Base-by-base conservation (phyloP, 2,888 invertebrate species). In the Xestia sexstrigata region DNA sequence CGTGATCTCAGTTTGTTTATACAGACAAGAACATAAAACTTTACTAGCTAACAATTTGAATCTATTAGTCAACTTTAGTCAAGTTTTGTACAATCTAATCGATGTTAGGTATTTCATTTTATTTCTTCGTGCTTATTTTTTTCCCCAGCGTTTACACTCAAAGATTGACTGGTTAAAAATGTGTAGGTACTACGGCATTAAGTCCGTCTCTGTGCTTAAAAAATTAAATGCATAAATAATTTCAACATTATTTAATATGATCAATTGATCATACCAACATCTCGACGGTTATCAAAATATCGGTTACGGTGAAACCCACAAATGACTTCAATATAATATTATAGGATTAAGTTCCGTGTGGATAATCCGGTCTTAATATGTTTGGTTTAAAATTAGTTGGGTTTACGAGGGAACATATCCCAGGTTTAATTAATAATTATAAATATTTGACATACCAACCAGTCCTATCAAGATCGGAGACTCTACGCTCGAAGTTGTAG, bases 11-110 rank as follows among this genome's bases (percentile, higher is more conserved):
- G 35, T 42, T 73, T 76, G 69, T 82, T 79, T 79, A 70, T 30
- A 76, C 66, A 69, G 60, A 71, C 63, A 47, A 45, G 63, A 70
- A 75, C 67, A 79, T 85, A 87, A 86, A 84, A 87, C 70, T 87
- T 87, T 87, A 87, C 76, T 84, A 72, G 58, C 63, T 60, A 74
- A 79, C 79, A 72, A 87, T 84, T 70, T 78, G 79, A 82, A 79
- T 86, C 76, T 79, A 79, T 86, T 66, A 73, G 65, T 70, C 63
- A n/a, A 76, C 30, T 68, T 15, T 45, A 69, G 26, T 63, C 26
- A 74, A 72, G 20, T 60, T 74, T 74, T 81, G 47, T 70, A 68
- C 23, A 62, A 52, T 65, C 63, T 58, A n/a, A 42, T 78, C 49
- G 30, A 30, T 58, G 26, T 15, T 26, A n/a, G n/a, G n/a, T n/a